Conservation (phyloP, 2,113 vertebrate genomes). For the Taxidea taxus region DNA sequence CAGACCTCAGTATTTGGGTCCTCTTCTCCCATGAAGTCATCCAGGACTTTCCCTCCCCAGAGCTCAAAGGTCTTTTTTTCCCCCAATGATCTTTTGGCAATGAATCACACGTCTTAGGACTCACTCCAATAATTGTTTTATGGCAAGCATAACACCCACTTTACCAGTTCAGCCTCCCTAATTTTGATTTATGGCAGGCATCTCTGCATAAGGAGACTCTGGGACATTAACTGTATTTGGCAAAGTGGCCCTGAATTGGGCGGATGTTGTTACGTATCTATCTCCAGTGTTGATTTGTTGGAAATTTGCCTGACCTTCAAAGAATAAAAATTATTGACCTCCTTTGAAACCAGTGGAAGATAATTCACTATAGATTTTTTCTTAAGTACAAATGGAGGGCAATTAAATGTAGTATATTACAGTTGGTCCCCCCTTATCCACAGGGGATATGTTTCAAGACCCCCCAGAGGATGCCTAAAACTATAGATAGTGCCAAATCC, state of each 20-base stretch:
- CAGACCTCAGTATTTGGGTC: not conserved
- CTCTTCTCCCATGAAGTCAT: not conserved
- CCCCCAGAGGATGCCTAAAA: not conserved
- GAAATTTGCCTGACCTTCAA: conserved; percentile 48
- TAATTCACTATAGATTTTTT: not conserved
- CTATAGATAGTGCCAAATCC: not conserved
- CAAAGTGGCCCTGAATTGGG: not conserved
- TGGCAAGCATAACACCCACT: conserved; percentile 69
- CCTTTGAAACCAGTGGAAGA: conserved; percentile 5
- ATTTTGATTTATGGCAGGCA: conserved; percentile 65
- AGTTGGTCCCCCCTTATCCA: not conserved
- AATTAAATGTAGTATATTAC: conserved; percentile 38
- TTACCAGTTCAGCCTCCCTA: conserved; percentile 59
- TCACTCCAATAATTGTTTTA: conserved; percentile 58
- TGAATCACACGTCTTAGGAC: not conserved
- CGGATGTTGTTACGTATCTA: conserved; percentile 48
- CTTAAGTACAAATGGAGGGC: conserved; percentile 28
- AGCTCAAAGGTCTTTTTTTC: not conserved
- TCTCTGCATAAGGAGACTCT: not conserved
- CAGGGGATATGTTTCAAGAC: not conserved
- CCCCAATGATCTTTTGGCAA: not conserved
- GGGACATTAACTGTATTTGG: conserved; percentile 42
- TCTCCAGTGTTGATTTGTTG: conserved; percentile 22
- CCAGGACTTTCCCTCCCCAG: not conserved
- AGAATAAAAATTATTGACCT: conserved; percentile 24